A percentile compares a stretch with the other conserved stretches of the same genome.
Conservation (phyloP, 1,140 invertebrate genomes). For the Drosophila simulans region DNA sequence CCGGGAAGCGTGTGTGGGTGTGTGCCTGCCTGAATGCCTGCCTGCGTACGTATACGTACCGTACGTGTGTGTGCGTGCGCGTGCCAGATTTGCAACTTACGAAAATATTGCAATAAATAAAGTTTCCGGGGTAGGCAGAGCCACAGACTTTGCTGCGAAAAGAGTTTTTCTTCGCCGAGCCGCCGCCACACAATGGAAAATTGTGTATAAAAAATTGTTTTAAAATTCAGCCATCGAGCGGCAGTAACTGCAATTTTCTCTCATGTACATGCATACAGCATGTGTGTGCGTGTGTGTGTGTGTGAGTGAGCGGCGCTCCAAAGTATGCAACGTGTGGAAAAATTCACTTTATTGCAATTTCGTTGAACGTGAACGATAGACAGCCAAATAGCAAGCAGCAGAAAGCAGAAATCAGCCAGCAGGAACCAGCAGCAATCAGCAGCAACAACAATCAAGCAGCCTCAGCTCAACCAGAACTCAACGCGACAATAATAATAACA, state of each 20-base stretch:
- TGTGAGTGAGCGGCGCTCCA: slow-evolving; percentile 58
- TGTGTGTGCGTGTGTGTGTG: slow-evolving; percentile 15
- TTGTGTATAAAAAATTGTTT: slow-evolving; percentile 80
- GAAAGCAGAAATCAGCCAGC: slow-evolving; percentile 1
- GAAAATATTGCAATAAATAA: slow-evolving; percentile 55
- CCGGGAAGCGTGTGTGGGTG: slow-evolving; percentile 4
- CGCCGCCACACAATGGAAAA: slow-evolving; percentile 48
- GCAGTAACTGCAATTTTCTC: slow-evolving; percentile 73
- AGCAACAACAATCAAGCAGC: slow-evolving; percentile 43
- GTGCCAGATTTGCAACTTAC: slow-evolving; percentile 53
- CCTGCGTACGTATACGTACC: slow-evolving; percentile 14
- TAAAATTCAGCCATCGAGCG: slow-evolving; percentile 73
- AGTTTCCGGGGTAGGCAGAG: slow-evolving; percentile 10
- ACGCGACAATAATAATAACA: slow-evolving; percentile 66
- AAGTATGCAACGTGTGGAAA: slow-evolving; percentile 78
- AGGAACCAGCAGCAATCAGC: background rate
- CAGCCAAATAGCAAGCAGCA: slow-evolving; percentile 23
- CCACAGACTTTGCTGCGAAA: slow-evolving; percentile 7
- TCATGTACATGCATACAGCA: slow-evolving; percentile 4
- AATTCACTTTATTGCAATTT: slow-evolving; percentile 78
- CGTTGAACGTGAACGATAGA: slow-evolving; percentile 53
- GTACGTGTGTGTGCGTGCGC: slow-evolving; percentile 44
- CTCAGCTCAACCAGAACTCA: slow-evolving; percentile 9
- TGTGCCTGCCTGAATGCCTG: background rate
- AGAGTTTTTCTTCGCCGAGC: slow-evolving; percentile 4